Percentiles rank a stretch among this genome's conserved stretches.
phyloP scores from a whole-genome alignment of 2,113 vertebrate species.

The Nothocercus nigrocapillus region DNA sequence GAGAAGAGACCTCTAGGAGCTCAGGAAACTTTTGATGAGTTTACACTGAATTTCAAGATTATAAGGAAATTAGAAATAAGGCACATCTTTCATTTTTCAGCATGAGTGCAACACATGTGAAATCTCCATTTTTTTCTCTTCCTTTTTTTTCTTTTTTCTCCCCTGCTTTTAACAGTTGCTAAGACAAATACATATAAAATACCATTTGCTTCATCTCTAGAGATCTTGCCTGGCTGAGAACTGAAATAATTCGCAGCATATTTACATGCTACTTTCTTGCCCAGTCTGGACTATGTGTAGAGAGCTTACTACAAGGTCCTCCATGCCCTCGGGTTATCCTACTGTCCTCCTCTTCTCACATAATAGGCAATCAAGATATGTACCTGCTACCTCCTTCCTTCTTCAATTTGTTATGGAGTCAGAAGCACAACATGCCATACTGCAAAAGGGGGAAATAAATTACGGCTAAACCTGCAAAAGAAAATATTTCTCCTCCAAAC shows the following conservation, averaged over 20 bases:
- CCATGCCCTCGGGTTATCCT: not conserved
- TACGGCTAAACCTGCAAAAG: not conserved
- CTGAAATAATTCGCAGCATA: not conserved
- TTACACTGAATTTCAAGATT: not conserved
- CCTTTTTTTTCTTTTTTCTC: not conserved
- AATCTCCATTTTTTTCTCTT: not conserved
- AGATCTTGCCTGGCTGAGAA: not conserved
- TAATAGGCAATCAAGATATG: not conserved
- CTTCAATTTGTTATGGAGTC: not conserved
- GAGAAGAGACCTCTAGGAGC: not conserved
- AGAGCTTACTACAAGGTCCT: not conserved
- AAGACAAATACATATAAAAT: not conserved
- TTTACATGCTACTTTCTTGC: not conserved
- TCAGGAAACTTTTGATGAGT: not conserved
- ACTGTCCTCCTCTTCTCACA: not conserved
- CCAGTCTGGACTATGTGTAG: not conserved
- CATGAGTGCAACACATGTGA: not conserved
- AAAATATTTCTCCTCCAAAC: constrained; percentile 52
- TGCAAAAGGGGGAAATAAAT: not conserved
- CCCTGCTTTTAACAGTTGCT: not conserved
- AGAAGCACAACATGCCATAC: not conserved
- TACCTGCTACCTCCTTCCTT: not conserved
- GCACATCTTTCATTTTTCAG: not conserved
- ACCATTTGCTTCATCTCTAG: not conserved
- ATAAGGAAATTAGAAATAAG: not conserved